Percentiles rank a stretch among this genome's conserved stretches.
phyloP scores from a whole-genome alignment of 2,888 invertebrate genomes.

The Linyphia triangularis region DNA sequence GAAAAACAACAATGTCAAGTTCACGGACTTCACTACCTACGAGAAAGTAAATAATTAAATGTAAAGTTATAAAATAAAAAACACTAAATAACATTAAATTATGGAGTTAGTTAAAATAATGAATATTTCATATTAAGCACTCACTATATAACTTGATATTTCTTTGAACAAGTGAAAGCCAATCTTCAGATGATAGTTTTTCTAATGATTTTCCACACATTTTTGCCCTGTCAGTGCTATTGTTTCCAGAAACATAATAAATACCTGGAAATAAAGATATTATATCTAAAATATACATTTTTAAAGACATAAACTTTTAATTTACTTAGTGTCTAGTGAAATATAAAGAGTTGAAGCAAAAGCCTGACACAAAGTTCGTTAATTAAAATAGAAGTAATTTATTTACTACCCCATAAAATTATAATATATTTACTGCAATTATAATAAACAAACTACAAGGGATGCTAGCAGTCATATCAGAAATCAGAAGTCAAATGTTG shows the following conservation, averaged over 20 bases:
- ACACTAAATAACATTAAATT: background rate
- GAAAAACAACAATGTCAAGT: conserved; percentile 84
- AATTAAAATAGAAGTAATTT: too few species aligned
- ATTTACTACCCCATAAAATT: too few species aligned
- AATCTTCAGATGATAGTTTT: conserved; percentile 79
- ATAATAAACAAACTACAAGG: too few species aligned
- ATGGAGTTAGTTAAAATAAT: background rate
- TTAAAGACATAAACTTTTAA: too few species aligned
- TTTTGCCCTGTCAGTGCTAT: conserved; percentile 6
- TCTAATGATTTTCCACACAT: conserved; percentile 81
- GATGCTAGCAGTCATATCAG: too few species aligned
- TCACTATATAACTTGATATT: conserved; percentile 78
- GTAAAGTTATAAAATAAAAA: background rate
- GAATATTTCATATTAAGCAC: conserved; percentile 34
- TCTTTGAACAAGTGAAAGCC: conserved; percentile 80
- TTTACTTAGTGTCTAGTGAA: too few species aligned
- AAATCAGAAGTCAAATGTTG: too few species aligned
- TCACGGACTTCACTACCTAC: conserved; percentile 85
- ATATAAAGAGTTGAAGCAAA: too few species aligned
- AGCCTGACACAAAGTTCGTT: too few species aligned
- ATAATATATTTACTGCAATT: too few species aligned
- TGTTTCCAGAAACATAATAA: conserved; percentile 60
- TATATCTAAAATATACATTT: too few species aligned
- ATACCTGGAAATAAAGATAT: conserved; percentile 19
- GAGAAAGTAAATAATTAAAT: background rate